Evolutionary conservation across 2,113 vertebrate species (phyloP).

Genomic region (Dascyllus trimaculatus): DNA sequence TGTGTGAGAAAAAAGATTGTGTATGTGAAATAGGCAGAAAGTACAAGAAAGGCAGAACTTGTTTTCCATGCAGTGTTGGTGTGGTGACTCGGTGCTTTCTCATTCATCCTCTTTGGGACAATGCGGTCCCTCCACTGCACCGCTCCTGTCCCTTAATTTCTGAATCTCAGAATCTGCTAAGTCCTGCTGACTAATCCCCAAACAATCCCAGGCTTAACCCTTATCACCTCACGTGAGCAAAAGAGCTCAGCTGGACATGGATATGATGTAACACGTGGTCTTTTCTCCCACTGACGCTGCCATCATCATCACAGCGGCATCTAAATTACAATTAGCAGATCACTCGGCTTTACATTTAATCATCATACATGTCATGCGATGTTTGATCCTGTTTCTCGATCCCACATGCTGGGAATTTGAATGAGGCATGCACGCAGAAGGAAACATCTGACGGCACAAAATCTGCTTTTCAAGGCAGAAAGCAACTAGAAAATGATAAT

Average conservation of each 20-base stretch:
- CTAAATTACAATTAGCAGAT: conserved; percentile 41
- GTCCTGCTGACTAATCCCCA: conserved; percentile 78
- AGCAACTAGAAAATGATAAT: too few relatives aligned
- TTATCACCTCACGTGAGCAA: conserved; percentile 72
- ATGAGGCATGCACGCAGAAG: background rate
- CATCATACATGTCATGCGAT: conserved; percentile 19
- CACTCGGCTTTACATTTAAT: conserved; percentile 45
- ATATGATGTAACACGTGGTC: conserved; percentile 69
- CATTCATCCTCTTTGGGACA: conserved; percentile 57
- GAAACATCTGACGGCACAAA: background rate
- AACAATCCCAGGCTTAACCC: conserved; percentile 79
- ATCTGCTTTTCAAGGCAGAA: too few relatives aligned
- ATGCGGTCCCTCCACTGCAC: conserved; percentile 30
- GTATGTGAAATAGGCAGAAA: background rate
- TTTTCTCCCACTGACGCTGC: conserved; percentile 10
- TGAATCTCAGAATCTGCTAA: conserved; percentile 69
- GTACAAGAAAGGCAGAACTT: background rate
- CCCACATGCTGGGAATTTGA: background rate
- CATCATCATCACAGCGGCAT: conserved; percentile 12
- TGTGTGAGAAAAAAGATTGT: background rate
- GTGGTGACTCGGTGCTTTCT: conserved; percentile 46
- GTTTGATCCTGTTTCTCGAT: background rate
- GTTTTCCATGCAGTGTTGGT: conserved; percentile 45
- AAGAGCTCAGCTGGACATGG: conserved; percentile 59
- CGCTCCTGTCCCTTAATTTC: conserved; percentile 69